These are phyloP conservation scores for Burhinus bistriatus DNA, from an alignment of 2,113 vertebrate genomes.

Conservation along the genomic window DNA sequence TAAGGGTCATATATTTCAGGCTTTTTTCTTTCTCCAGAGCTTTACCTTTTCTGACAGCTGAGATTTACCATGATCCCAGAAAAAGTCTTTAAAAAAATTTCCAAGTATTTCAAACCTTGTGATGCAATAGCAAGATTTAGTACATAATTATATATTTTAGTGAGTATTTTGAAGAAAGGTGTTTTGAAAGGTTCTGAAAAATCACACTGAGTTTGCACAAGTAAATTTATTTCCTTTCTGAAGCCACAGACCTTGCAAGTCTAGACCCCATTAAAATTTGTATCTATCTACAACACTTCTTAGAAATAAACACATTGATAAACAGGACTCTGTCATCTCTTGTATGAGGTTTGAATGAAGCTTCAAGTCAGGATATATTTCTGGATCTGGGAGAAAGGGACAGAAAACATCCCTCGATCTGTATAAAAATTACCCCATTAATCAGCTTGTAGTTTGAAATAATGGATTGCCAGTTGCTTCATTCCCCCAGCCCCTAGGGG, in stretches of 20 bases:
- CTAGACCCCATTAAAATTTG: background rate
- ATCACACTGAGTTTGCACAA: background rate
- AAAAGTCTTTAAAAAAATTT: background rate
- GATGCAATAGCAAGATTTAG: background rate
- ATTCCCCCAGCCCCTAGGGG: background rate
- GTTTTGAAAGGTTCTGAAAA: background rate
- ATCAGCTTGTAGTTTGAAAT: slow-evolving; percentile 51
- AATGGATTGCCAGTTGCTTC: slow-evolving; percentile 41
- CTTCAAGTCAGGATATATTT: background rate
- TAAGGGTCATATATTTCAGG: background rate
- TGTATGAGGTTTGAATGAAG: background rate
- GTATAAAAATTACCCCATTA: slow-evolving; percentile 33
- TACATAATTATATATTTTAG: background rate
- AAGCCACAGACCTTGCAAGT: background rate
- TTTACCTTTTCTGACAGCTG: background rate
- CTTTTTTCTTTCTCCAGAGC: background rate
- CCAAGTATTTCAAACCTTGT: background rate
- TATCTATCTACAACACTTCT: background rate
- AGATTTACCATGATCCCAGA: background rate
- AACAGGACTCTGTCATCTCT: background rate
- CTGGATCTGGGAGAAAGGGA: background rate
- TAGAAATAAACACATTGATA: background rate
- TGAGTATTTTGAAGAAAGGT: background rate
- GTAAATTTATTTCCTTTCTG: background rate
- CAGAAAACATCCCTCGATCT: background rate